Percentiles rank a stretch among this genome's conserved stretches.
Conservation (phyloP, 2,113 vertebrate genomes). For the cattle (Bos taurus) region ARS-UCD2.0 NC_037344.1:43002001-43002500, state of each 20-base stretch:
- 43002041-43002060: not conserved
- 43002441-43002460: not conserved
- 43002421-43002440: not conserved
- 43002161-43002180: not conserved
- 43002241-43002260: not conserved
- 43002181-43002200: not conserved
- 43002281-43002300: not conserved
- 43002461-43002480: not conserved
- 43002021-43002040: not conserved
- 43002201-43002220: conserved; percentile 32
- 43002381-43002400: not conserved
- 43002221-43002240: not conserved
- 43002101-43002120: not conserved
- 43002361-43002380: not conserved
- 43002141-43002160: not conserved
- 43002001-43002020: conserved; percentile 11
- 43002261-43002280: conserved; percentile 24
- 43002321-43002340: not conserved
- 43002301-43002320: conserved; percentile 14
- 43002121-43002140: not conserved
- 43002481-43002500: not conserved
- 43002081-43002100: not conserved
- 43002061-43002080: not conserved
- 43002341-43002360: not conserved
- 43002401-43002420: not conserved